Evolutionary conservation across 2,113 vertebrate species (phyloP).

Genomic region (Himantopus leucocephalus): DNA sequence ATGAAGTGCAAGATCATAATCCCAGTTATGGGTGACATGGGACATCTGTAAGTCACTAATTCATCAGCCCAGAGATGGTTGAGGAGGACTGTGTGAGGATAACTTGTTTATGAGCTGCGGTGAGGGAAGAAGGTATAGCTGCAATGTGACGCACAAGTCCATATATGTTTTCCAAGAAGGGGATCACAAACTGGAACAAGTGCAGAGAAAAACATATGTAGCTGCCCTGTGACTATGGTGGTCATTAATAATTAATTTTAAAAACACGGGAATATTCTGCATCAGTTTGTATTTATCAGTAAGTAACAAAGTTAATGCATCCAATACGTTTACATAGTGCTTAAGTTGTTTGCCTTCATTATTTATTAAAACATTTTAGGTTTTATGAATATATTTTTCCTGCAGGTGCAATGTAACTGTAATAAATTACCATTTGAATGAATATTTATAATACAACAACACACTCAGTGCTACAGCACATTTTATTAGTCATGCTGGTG

Average conservation of each 20-base stretch:
- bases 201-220: not conserved
- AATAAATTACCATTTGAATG: slow-evolving; percentile 20
- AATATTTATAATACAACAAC: slow-evolving; percentile 13
- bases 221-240: not conserved
- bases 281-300: not conserved
- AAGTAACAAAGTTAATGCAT: not conserved
- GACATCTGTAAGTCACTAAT: not conserved
- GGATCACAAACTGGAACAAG: not conserved
- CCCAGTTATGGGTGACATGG: not conserved
- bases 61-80: not conserved
- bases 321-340: not conserved
- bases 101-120: not conserved
- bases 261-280: not conserved
- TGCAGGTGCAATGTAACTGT: not conserved
- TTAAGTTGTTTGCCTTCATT: not conserved
- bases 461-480: not conserved
- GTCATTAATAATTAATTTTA: not conserved
- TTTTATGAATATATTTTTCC: slow-evolving; percentile 15
- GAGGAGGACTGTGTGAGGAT: not conserved
- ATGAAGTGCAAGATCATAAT: not conserved
- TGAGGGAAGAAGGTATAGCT: not conserved
- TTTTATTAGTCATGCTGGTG: not conserved
- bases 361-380: not conserved
- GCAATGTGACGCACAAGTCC: not conserved
- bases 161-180: not conserved